Conservation (phyloP, 2,888 invertebrate species). For the Aleiodes alternator region DNA sequence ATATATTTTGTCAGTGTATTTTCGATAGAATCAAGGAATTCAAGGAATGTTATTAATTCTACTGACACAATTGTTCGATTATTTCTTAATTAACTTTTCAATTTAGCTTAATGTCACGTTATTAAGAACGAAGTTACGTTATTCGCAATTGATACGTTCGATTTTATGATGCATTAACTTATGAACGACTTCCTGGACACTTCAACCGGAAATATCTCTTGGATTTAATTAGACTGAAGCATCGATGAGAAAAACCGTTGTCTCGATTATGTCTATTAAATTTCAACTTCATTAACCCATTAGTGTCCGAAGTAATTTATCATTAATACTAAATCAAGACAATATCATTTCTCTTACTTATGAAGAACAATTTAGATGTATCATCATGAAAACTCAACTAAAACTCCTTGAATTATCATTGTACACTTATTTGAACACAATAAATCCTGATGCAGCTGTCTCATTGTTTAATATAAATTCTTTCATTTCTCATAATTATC, state of each 20-base stretch:
- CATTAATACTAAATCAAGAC: constrained; percentile 13
- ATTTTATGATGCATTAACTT: constrained; percentile 13
- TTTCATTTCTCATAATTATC: too few relatives aligned
- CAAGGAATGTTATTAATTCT: too few relatives aligned
- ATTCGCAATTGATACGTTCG: constrained; percentile 4
- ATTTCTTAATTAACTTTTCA: background rate
- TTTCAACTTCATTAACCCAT: constrained; percentile 23
- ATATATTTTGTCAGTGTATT: too few relatives aligned
- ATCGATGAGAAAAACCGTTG: constrained; percentile 23
- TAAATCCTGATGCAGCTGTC: too few relatives aligned
- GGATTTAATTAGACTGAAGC: constrained; percentile 16
- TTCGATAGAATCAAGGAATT: too few relatives aligned
- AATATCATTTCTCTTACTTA: background rate
- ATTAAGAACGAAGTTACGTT: background rate
- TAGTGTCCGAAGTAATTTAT: constrained; percentile 21
- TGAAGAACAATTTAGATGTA: background rate
- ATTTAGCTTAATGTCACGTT: background rate
- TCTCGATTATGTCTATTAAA: constrained; percentile 17
- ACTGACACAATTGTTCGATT: too few relatives aligned
- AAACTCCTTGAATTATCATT: too few relatives aligned
- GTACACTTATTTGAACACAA: too few relatives aligned
- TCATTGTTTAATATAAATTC: too few relatives aligned
- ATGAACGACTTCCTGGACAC: constrained; percentile 14
- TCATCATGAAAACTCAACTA: too few relatives aligned
- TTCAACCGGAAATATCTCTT: constrained; percentile 19